Evolutionary conservation across 2,797 vertebrate species (phyloP), one percentile per base, ranked within the genome.

Genomic region (Crypturellus tataupa): DNA sequence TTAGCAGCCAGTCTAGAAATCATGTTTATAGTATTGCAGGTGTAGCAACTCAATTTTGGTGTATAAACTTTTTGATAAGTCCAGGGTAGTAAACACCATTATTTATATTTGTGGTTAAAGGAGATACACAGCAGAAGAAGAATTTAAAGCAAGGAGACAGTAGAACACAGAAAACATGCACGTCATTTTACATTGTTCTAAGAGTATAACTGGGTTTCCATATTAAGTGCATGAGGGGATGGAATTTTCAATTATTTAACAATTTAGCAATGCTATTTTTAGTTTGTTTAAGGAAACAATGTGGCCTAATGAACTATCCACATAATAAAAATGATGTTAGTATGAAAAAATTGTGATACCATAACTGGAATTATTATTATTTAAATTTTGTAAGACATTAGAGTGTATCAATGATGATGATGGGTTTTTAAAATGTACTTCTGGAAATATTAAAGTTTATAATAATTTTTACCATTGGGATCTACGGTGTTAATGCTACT

Each of bases 281-380:
- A 89, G 40, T 27, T 77, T 35, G 12, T 37, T 79, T 83, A 78
- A 85, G 53, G 71, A 4, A 84, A 60, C 11, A 91, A 39, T 18
- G 46, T 20, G 9, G 8, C 46, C 55, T 76, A 91, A 87, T 16
- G 15, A 71, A 87, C 79, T 47, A 67, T 1, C 3, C 4, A 19
- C 64, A 83, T 27, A 73, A 90, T 40, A 85, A 53, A 88, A 80
- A n/a, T 20, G 19, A 70, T 8, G 63, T 94, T 92, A 96, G 72
- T 31, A 90, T 39, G 71, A 88, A 64, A 79, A 49, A 80, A 93
- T 25, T 31, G 9, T 80, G 63, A 60, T 59, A 67, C 2, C 2
- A n/a, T 29, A 29, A 67, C 7, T 33, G 31, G 85, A 55, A n/a
- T 55, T 72, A 65, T 68, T 82, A 51, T 59, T n/a, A 24, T 24